A percentile compares a stretch with the other conserved stretches of the same genome.
phyloP scores from a whole-genome alignment of 2,888 invertebrate genomes.

The Sminthurinus aureus region DNA sequence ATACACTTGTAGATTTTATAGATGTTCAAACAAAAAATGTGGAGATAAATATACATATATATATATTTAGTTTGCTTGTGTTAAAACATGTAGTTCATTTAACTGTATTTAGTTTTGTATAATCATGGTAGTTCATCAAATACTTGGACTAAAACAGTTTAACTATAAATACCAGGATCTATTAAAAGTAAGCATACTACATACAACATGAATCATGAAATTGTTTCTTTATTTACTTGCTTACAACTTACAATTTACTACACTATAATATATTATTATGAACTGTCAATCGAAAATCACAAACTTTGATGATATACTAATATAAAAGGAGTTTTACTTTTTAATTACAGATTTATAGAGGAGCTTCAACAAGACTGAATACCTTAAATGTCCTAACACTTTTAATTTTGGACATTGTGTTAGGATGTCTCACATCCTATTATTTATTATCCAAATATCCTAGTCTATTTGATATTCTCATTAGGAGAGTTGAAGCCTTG shows the following conservation, averaged over 20 bases:
- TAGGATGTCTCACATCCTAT: conserved; percentile 31
- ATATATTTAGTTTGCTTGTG: no score
- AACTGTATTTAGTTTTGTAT: neutral
- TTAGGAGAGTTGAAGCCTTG: conserved; percentile 46
- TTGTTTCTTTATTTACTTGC: neutral
- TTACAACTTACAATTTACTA: neutral
- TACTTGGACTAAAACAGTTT: conserved; percentile 17
- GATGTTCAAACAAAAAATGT: no score
- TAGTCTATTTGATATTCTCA: conserved; percentile 41
- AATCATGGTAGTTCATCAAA: conserved; percentile 9
- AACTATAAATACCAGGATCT: neutral
- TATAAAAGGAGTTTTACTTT: neutral
- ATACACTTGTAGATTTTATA: no score
- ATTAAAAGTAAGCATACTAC: conserved; percentile 6
- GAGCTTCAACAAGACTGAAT: conserved; percentile 10
- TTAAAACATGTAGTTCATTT: no score
- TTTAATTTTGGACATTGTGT: conserved; percentile 29
- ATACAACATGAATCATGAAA: neutral
- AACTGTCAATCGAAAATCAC: no score
- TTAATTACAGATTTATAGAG: conserved; percentile 4
- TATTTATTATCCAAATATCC: conserved; percentile 37
- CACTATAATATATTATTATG: no score
- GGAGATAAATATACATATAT: no score
- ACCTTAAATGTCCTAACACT: conserved; percentile 21
- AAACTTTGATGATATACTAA: no score